Conservation (phyloP, 2,797 vertebrate genomes). For the Enteromius mattozi region DNA sequence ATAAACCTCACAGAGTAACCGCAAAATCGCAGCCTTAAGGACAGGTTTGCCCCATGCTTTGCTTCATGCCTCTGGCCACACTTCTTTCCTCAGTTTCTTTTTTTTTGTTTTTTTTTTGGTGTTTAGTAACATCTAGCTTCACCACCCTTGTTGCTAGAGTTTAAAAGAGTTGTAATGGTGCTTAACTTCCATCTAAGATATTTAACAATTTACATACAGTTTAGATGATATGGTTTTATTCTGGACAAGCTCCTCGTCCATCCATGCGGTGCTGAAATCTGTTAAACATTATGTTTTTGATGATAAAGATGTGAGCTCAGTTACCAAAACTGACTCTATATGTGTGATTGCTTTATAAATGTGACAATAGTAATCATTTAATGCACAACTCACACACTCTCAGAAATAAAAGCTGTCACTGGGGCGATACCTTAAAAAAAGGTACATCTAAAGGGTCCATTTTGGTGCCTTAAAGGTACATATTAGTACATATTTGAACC, state of each 20-base stretch:
- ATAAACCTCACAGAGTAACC: conserved; percentile 18
- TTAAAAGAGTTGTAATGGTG: not conserved
- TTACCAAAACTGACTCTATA: not conserved
- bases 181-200: not conserved
- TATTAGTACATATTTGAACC: no score
- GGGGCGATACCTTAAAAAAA: no score
- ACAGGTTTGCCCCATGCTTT: not conserved
- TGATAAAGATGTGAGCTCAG: not conserved
- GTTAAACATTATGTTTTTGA: not conserved
- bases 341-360: not conserved
- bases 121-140: not conserved
- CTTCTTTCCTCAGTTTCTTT: not conserved
- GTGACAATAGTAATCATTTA: not conserved
- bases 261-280: not conserved
- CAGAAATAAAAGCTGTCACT: no score
- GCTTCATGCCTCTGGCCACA: not conserved
- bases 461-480: no score
- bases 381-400: not conserved
- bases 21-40: conserved; percentile 3
- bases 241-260: not conserved
- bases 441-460: no score
- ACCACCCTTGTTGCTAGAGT: not conserved
- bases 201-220: not conserved
- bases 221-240: not conserved
- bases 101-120: not conserved